These are phyloP conservation scores for Oceanodroma leucorhoa DNA, from an alignment of 2,797 vertebrate species.

Conservation along the genomic window DNA sequence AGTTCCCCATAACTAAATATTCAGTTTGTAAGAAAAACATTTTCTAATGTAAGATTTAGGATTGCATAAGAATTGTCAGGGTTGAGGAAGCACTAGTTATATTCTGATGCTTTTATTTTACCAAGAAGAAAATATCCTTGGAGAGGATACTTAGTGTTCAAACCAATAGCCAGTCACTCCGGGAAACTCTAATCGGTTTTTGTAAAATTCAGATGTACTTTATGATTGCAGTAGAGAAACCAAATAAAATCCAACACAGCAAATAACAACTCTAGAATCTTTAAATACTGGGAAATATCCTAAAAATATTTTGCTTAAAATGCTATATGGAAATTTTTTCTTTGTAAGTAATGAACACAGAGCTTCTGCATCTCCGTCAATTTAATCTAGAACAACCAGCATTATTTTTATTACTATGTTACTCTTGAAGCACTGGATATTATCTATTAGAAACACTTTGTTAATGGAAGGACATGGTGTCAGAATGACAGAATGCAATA, in stretches of 20 bases:
- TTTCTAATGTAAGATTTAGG: background rate
- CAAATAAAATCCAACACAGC: background rate
- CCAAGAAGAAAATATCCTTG: background rate
- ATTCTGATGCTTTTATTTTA: background rate
- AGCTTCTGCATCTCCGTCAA: background rate
- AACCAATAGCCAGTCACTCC: background rate
- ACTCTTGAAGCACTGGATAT: background rate
- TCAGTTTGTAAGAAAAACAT: background rate
- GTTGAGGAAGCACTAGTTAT: background rate
- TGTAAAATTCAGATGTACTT: background rate
- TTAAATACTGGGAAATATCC: background rate
- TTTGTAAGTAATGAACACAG: background rate
- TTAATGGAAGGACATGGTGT: background rate
- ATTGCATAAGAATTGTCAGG: background rate
- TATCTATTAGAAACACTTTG: background rate
- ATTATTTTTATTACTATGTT: background rate
- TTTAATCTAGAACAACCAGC: background rate
- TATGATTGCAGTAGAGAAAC: background rate
- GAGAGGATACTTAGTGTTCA: background rate
- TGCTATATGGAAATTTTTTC: rapidly evolving
- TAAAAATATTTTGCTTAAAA: background rate
- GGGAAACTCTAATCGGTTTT: background rate
- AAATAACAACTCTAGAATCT: background rate
- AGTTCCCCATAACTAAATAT: background rate
- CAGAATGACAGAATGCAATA: background rate